Conservation (phyloP, 2,888 invertebrate species). For the Lepidochrysops patricia region DNA sequence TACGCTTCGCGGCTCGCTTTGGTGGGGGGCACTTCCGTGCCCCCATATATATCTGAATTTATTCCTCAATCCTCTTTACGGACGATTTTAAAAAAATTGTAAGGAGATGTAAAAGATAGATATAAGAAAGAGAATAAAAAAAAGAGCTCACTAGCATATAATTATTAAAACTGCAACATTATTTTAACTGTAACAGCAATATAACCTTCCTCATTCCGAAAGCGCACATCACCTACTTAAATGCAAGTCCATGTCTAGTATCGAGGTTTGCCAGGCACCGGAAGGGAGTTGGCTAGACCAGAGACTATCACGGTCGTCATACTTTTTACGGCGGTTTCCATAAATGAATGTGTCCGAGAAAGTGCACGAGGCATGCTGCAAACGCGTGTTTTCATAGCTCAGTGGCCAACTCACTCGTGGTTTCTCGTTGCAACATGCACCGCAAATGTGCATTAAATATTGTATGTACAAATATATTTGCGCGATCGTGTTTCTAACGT, state of each 20-base stretch:
- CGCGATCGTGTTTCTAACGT: not conserved
- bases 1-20: too few species aligned
- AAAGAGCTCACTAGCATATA: too few species aligned
- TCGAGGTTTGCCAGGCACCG: constrained; percentile 1
- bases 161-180: too few species aligned
- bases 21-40: too few species aligned
- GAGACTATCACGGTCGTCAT: not conserved
- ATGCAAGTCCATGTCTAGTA: not conserved
- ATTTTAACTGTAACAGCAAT: too few species aligned
- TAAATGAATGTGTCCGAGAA: constrained; percentile 41
- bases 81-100: too few species aligned
- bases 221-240: not conserved
- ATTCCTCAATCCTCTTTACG: too few species aligned
- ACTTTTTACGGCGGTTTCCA: constrained; percentile 15
- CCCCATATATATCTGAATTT: too few species aligned
- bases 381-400: constrained; percentile 66
- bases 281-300: not conserved
- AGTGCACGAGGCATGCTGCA: constrained; percentile 59
- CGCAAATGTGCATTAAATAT: constrained; percentile 7
- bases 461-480: constrained; percentile 2
- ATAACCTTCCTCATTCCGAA: not conserved
- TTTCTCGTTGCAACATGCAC: constrained; percentile 30
- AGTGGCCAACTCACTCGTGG: constrained; percentile 54
- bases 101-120: too few species aligned
- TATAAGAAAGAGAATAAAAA: too few species aligned